These are phyloP conservation scores for Eupeodes luniger DNA, from an alignment of 2,888 invertebrate species.

Conservation along the genomic window DNA sequence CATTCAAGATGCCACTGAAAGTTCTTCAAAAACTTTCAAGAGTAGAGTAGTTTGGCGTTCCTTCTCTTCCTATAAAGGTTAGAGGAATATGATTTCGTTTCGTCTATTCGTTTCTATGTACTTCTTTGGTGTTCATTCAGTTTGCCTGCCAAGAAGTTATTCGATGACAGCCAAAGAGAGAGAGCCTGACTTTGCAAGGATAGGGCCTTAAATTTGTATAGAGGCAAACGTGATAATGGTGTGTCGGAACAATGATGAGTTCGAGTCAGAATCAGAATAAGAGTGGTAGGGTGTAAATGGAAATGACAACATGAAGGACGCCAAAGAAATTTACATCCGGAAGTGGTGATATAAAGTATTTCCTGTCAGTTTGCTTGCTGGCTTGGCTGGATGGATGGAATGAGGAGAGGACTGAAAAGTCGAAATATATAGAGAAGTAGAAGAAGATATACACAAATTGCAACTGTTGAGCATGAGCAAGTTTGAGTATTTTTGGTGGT, in stretches of 20 bases:
- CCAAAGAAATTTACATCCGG: constrained; percentile 63
- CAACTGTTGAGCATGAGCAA: too few species aligned
- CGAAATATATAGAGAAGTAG: too few species aligned
- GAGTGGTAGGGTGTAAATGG: constrained; percentile 24
- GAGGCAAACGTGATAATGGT: constrained; percentile 31
- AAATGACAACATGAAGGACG: constrained; percentile 60
- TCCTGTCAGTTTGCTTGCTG: constrained; percentile 43
- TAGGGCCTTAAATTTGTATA: constrained; percentile 23
- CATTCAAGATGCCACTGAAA: constrained; percentile 42
- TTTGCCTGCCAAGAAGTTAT: constrained; percentile 34
- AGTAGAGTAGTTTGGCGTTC: background rate
- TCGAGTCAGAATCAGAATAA: constrained; percentile 4
- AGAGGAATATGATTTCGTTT: constrained; percentile 3
- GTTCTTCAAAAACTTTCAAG: constrained; percentile 31
- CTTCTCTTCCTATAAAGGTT: too few species aligned
- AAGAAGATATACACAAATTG: too few species aligned
- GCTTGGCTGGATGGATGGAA: background rate
- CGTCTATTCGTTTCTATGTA: background rate
- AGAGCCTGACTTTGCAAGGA: constrained; percentile 27
- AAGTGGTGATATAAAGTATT: constrained; percentile 63
- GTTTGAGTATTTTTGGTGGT: too few species aligned
- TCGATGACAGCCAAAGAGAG: constrained; percentile 35
- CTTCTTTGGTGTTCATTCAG: constrained; percentile 26
- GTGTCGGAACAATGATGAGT: constrained; percentile 45
- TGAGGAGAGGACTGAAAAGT: background rate